These are phyloP conservation scores for Sarcoramphus papa DNA, from an alignment of 2,797 vertebrate species.

Conservation along the genomic window DNA sequence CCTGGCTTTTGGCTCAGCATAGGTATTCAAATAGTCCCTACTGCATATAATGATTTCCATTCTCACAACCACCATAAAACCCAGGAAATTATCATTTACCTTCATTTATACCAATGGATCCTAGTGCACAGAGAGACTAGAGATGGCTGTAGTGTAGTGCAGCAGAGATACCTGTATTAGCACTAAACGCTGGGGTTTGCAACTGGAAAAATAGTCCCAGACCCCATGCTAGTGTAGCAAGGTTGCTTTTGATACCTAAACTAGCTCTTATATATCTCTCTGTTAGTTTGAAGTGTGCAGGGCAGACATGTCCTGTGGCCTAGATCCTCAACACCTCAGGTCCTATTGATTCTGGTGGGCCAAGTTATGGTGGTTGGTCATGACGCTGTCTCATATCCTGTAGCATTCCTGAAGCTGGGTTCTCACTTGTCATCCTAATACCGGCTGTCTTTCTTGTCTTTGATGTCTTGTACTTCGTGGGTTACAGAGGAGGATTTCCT, in stretches of 20 bases:
- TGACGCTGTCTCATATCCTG: neutral
- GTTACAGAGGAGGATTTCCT: neutral
- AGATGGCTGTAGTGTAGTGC: accelerated
- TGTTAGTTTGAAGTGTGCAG: neutral
- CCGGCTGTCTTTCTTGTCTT: neutral
- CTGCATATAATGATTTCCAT: neutral
- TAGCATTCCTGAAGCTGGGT: neutral
- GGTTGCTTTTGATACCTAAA: neutral
- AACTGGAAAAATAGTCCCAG: neutral
- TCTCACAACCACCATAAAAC: neutral
- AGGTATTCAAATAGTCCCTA: neutral
- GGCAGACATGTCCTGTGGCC: neutral
- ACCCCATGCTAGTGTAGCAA: neutral
- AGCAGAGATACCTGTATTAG: neutral
- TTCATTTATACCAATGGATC: neutral
- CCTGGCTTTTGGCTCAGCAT: neutral
- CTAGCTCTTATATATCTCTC: neutral
- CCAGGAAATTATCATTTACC: neutral
- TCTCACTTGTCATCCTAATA: neutral
- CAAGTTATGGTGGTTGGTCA: neutral
- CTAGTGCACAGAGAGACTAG: neutral
- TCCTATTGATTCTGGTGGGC: neutral
- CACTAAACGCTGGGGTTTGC: accelerated
- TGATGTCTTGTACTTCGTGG: neutral
- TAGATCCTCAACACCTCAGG: neutral